Conservation (phyloP, 2,797 vertebrate genomes). For the Urophycis tenuis region DNA sequence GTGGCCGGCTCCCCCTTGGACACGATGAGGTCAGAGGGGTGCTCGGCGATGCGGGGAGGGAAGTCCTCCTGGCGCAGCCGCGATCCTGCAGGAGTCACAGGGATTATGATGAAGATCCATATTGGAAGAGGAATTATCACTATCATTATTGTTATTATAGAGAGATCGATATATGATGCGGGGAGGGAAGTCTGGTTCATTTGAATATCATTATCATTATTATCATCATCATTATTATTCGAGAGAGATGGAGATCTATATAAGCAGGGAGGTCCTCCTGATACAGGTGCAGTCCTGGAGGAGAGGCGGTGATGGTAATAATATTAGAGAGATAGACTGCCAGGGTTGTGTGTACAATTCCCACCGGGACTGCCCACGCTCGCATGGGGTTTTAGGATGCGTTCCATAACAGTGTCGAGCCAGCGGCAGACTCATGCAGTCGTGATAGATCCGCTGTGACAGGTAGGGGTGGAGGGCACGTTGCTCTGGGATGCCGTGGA, state of each 20-base stretch:
- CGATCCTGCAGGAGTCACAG: conserved; percentile 71
- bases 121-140: no score
- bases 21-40: conserved; percentile 94
- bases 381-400: background rate
- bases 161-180: no score
- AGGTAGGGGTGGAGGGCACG: background rate
- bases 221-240: background rate
- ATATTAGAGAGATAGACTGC: background rate
- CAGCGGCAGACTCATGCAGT: background rate
- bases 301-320: background rate
- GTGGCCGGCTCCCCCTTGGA: conserved; percentile 96
- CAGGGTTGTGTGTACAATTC: background rate
- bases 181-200: background rate
- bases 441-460: background rate
- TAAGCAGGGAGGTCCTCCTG: background rate
- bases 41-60: conserved; percentile 89
- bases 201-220: background rate
- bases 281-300: background rate
- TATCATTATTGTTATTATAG: no score
- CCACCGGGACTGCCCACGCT: background rate
- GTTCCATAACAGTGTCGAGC: no score
- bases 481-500: background rate
- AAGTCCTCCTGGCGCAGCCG: conserved; percentile 94
- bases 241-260: background rate
- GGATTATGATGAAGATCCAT: no score